phyloP scores from a whole-genome alignment of 2,113 vertebrate species.

The Melanocharis versteri region DNA sequence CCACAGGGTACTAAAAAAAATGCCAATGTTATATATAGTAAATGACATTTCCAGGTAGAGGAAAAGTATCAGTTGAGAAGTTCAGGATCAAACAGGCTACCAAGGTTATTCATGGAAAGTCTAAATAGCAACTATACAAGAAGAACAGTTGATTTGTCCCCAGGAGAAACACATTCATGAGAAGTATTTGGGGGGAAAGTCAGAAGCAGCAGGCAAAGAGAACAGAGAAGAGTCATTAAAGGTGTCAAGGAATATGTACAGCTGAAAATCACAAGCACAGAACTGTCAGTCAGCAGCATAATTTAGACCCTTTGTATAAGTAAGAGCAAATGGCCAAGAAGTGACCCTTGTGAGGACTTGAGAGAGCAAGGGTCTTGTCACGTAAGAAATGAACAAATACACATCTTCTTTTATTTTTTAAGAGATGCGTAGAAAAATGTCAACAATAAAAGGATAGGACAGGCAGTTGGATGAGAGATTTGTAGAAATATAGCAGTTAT shows the following conservation, averaged over 20 bases:
- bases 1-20: not conserved
- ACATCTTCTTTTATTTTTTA: not conserved
- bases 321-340: conserved; percentile 3
- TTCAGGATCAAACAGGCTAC: not conserved
- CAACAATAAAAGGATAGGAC: not conserved
- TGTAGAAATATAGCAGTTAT: not conserved
- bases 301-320: not conserved
- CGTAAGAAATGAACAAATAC: not conserved
- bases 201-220: not conserved
- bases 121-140: not conserved
- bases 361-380: not conserved
- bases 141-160: conserved; percentile 13
- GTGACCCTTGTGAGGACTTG: not conserved
- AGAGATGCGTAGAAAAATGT: not conserved
- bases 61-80: not conserved
- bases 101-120: not conserved
- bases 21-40: not conserved
- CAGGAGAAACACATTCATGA: conserved; percentile 17
- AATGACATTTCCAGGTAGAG: not conserved
- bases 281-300: not conserved
- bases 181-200: not conserved
- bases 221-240: conserved; percentile 48
- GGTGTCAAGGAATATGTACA: conserved; percentile 22
- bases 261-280: not conserved
- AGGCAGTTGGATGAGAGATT: not conserved